These are phyloP conservation scores for Brachycybe producta DNA, from an alignment of 2,888 invertebrate species.

Conservation along the genomic window DNA sequence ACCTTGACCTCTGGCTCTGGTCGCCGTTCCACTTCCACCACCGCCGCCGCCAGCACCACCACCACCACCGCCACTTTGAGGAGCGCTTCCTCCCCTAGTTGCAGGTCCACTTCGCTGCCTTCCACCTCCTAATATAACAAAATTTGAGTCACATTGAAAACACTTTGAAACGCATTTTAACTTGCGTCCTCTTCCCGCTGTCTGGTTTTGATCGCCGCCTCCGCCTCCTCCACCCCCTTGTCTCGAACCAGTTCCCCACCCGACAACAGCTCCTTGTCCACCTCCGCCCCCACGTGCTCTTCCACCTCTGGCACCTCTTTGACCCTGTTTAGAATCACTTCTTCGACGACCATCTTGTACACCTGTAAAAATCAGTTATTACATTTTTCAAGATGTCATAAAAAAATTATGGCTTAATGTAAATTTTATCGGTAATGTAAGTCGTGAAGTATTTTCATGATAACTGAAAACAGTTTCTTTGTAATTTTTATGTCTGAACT, in stretches of 20 bases:
- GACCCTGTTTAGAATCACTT: too few species aligned
- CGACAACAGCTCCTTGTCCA: slow-evolving; percentile 10
- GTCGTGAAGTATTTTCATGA: too few species aligned
- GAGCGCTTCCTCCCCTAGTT: slow-evolving; percentile 18
- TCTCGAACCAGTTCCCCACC: too few species aligned
- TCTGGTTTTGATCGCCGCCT: slow-evolving; percentile 20
- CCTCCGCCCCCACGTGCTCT: not conserved
- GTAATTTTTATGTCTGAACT: too few species aligned
- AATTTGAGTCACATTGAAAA: slow-evolving; percentile 19
- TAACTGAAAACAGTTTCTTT: too few species aligned
- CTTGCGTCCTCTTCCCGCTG: slow-evolving; percentile 19
- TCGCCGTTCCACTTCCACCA: slow-evolving; percentile 13
- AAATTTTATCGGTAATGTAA: too few species aligned
- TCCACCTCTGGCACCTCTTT: not conserved
- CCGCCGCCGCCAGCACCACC: slow-evolving; percentile 21
- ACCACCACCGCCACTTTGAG: slow-evolving; percentile 19
- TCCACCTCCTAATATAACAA: slow-evolving; percentile 20
- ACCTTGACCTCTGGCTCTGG: slow-evolving; percentile 19
- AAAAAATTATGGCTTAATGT: too few species aligned
- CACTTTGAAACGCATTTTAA: too few species aligned
- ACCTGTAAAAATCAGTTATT: too few species aligned
- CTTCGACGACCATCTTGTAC: too few species aligned
- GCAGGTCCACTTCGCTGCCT: slow-evolving; percentile 15
- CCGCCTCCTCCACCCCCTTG: slow-evolving; percentile 21
- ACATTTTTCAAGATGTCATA: too few species aligned